Conservation (phyloP, 2,113 vertebrate species). For the Danio rerio region DNA sequence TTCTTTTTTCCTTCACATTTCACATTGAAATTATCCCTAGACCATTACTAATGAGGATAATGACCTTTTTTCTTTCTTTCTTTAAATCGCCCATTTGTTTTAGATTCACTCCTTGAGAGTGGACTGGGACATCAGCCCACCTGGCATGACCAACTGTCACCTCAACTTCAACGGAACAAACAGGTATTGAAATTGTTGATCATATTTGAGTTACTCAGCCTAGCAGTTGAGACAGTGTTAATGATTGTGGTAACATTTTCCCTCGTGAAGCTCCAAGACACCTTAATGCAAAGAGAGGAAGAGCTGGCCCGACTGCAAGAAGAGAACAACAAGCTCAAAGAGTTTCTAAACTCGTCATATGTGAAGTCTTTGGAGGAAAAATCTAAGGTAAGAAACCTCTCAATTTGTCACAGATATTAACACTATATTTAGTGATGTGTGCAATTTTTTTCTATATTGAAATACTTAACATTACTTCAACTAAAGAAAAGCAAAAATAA, state of each 20-base stretch:
- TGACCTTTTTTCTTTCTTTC: background rate
- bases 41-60: background rate
- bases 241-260: background rate
- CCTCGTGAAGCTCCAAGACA: constrained; percentile 87
- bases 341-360: constrained; percentile 88
- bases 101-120: constrained; percentile 58
- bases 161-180: constrained; percentile 89
- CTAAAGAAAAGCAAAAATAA: no score
- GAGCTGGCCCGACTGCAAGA: constrained; percentile 90
- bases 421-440: no score
- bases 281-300: constrained; percentile 91
- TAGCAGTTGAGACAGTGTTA: background rate
- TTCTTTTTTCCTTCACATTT: background rate
- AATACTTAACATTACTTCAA: no score
- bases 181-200: constrained; percentile 77
- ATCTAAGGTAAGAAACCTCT: constrained; percentile 77
- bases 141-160: constrained; percentile 82
- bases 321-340: constrained; percentile 89
- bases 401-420: no score
- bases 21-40: background rate
- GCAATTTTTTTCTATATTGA: no score
- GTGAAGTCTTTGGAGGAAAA: constrained; percentile 87
- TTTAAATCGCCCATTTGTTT: background rate
- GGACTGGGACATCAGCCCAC: constrained; percentile 56
- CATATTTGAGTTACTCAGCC: background rate